Evolutionary conservation across 2,888 invertebrate species (phyloP).

Genomic region (Ametastegia equiseti): DNA sequence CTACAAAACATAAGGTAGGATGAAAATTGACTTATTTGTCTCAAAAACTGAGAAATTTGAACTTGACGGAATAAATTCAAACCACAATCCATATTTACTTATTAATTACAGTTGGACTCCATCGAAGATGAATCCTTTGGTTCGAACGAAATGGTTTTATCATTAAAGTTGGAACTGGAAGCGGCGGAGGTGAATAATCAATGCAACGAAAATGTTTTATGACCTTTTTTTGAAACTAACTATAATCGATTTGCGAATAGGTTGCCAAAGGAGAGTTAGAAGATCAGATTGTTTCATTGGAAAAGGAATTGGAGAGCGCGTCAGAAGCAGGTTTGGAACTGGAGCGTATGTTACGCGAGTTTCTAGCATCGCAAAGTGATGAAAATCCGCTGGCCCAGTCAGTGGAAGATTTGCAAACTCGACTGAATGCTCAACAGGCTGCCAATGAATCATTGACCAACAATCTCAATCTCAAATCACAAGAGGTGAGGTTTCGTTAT

Average conservation of each 20-base stretch:
- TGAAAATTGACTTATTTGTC: not conserved
- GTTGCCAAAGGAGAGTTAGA: constrained; percentile 78
- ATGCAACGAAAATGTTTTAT: not conserved
- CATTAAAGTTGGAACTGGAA: constrained; percentile 82
- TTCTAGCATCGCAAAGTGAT: constrained; percentile 82
- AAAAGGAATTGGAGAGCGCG: constrained; percentile 88
- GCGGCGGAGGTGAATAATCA: constrained; percentile 72
- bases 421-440: constrained; percentile 82
- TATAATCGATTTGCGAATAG: constrained; percentile 58
- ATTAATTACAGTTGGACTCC: constrained; percentile 75
- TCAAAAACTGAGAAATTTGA: not conserved
- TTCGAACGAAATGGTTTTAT: constrained; percentile 84
- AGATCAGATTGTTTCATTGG: constrained; percentile 83
- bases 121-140: constrained; percentile 86
- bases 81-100: constrained; percentile 14
- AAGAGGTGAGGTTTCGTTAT: constrained; percentile 69
- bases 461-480: constrained; percentile 72
- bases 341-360: constrained; percentile 83
- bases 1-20: constrained; percentile 71
- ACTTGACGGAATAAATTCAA: not conserved
- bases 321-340: constrained; percentile 89
- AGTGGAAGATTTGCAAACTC: constrained; percentile 82
- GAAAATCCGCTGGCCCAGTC: constrained; percentile 81
- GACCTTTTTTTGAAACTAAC: constrained; percentile 35
- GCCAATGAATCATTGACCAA: constrained; percentile 75